phyloP scores from a whole-genome alignment of 2,113 vertebrate genomes.

The Pachycephala philippinensis region DNA sequence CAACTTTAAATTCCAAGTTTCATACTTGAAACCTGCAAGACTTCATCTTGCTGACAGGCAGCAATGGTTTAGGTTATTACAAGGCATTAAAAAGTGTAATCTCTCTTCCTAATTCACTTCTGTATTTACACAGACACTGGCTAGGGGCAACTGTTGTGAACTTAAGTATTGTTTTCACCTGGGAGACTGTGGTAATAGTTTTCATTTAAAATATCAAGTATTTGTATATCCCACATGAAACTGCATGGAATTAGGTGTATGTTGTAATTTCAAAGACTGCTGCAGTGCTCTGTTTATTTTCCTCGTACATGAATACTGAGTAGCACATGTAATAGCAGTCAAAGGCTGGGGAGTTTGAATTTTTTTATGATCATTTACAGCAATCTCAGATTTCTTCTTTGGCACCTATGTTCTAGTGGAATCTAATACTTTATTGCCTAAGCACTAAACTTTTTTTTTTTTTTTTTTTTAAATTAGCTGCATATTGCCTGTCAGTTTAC shows the following conservation, averaged over 20 bases:
- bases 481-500: neutral
- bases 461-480: neutral
- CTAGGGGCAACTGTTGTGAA: neutral
- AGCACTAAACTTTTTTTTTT: neutral
- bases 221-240: neutral
- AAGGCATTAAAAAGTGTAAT: neutral
- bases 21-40: neutral
- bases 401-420: neutral
- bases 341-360: neutral
- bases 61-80: neutral
- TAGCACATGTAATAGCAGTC: neutral
- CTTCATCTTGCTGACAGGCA: neutral
- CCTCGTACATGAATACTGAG: neutral
- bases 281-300: neutral
- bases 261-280: neutral
- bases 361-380: neutral
- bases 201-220: neutral
- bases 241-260: neutral
- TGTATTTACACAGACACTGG: neutral
- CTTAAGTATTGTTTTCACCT: neutral
- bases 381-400: slow-evolving; percentile 2
- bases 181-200: neutral
- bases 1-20: neutral
- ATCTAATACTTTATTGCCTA: neutral
- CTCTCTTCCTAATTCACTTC: neutral